Evolutionary conservation across 2,888 invertebrate species (phyloP), one percentile per base, ranked within the genome.

Genomic region (Lordiphosa andalusiaca): DNA sequence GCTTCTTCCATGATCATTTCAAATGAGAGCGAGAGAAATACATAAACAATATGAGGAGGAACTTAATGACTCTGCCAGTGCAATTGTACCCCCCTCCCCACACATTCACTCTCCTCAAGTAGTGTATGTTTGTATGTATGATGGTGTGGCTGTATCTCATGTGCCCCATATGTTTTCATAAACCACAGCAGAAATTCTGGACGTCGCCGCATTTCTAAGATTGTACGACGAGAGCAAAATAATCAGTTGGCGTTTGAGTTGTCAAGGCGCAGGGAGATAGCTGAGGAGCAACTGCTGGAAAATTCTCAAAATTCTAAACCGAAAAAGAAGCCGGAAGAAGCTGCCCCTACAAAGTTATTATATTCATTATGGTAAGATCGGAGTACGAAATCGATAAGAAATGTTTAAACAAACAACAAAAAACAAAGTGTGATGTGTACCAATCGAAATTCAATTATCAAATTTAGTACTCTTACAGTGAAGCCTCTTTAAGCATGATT

Each of bases 161-260:
- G 63, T 77, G 77, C 78, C 74, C 59, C 84, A 77, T 50, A 82
- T 77, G 77, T 84, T 84, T 57, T 54, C 60, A 49, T 53, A 41
- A 67, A 62, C 58, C 41, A 63, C 68, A 84, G 68, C 84, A 71
- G 53, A 77, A 66, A 40, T 69, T 65, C 82, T 73, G 69, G 68
- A 78, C 57, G 69, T 53, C 60, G 47, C 63, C 58, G 65, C 57
- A 75, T 48, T 67, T 70, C 57, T 42, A 73, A 73, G 78, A 77
- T 81, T 84, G 74, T 67, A 74, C 4, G n/a, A 12, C 21, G 25
- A 33, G 51, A 21, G 50, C 46, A 51, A 49, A 36, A 52, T 64
- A 74, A 69, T 81, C 82, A 73, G 78, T 63, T 66, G 37, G 58
- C 47, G 61, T 63, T 53, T 57, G 49, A 6, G 10, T 21, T 37